Evolutionary conservation across 2,888 invertebrate genomes (phyloP).

Genomic region (Nymphalis c-album): DNA sequence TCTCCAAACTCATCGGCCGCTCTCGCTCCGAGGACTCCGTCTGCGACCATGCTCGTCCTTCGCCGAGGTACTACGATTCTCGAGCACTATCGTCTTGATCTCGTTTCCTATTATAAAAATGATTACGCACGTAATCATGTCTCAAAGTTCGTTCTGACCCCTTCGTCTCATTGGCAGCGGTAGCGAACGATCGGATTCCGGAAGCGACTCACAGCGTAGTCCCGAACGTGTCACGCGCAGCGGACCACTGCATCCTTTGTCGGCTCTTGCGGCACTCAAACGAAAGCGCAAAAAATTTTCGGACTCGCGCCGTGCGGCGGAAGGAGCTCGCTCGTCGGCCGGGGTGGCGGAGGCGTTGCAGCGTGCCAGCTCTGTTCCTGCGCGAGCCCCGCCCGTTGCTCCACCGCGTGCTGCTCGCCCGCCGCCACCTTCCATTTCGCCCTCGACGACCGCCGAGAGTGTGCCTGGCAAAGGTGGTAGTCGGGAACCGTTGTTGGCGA

Average conservation of each 20-base stretch:
- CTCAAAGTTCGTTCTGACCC: not conserved
- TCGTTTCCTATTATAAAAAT: too few relatives aligned
- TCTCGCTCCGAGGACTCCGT: constrained; percentile 92
- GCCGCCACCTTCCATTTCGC: constrained; percentile 47
- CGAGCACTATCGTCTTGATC: too few relatives aligned
- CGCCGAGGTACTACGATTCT: constrained; percentile 61
- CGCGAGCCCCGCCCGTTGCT: constrained; percentile 62
- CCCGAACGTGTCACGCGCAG: constrained; percentile 59
- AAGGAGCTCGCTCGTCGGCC: constrained; percentile 55
- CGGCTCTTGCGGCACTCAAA: constrained; percentile 87
- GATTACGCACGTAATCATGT: too few relatives aligned
- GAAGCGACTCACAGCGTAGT: constrained; percentile 87
- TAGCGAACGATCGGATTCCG: constrained; percentile 86
- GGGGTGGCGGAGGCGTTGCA: constrained; percentile 50
- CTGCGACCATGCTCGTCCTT: constrained; percentile 81
- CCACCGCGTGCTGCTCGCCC: constrained; percentile 55
- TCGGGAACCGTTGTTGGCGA: constrained; percentile 84
- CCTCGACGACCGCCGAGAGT: constrained; percentile 35
- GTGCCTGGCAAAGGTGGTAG: constrained; percentile 65
- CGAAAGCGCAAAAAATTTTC: constrained; percentile 92
- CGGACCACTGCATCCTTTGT: constrained; percentile 69
- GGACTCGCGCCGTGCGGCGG: constrained; percentile 83
- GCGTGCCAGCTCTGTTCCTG: constrained; percentile 64
- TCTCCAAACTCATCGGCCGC: constrained; percentile 89
- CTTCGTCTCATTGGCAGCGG: constrained; percentile 49